A percentile compares a stretch with the other conserved stretches of the same genome.
Evolutionary conservation across 2,888 invertebrate genomes (phyloP).

Genomic region (Diarsia dahlii): DNA sequence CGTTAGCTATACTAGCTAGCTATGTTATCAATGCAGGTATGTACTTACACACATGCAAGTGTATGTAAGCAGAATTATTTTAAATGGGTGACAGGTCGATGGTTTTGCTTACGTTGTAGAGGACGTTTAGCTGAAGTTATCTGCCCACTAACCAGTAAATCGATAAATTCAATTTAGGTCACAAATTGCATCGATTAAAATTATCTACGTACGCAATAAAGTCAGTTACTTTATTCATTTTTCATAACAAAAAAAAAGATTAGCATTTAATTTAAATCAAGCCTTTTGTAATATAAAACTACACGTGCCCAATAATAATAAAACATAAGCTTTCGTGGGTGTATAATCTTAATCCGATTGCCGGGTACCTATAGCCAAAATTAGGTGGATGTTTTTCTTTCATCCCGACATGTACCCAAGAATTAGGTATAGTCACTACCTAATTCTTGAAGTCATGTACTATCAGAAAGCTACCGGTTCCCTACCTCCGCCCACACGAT

Average conservation of each 20-base stretch:
- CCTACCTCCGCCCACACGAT: not conserved
- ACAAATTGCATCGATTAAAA: not conserved
- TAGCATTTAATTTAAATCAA: not conserved
- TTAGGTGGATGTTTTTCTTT: not conserved
- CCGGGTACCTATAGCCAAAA: not conserved
- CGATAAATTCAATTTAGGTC: not conserved
- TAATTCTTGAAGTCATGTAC: no score
- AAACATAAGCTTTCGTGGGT: not conserved
- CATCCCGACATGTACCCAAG: not conserved
- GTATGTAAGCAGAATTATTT: conserved; percentile 3
- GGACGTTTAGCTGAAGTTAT: not conserved
- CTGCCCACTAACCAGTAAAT: not conserved
- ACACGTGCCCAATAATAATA: not conserved
- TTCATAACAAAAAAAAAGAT: not conserved
- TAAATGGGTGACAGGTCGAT: conserved; percentile 2
- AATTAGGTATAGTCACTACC: not conserved
- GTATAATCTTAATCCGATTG: not conserved
- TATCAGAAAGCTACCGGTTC: not conserved
- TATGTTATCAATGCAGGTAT: not conserved
- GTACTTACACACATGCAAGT: not conserved
- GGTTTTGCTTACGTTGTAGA: not conserved
- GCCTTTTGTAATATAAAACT: not conserved
- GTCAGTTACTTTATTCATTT: not conserved
- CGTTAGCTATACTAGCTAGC: conserved; percentile 2
- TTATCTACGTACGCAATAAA: not conserved